phyloP scores from a whole-genome alignment of 1,140 invertebrate species.

The Sitodiplosis mosellana region DNA sequence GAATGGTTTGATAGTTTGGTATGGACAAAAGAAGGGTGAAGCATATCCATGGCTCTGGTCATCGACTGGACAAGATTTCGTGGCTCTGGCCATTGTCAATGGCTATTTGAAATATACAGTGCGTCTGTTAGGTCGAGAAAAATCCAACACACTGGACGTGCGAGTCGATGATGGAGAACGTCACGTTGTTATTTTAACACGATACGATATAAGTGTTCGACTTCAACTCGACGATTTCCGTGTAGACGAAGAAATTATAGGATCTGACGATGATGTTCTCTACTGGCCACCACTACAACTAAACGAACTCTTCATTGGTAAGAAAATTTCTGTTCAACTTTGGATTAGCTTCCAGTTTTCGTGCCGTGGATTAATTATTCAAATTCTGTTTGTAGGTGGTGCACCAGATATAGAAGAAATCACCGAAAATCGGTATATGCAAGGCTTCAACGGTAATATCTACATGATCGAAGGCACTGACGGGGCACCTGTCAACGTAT shows the following conservation, averaged over 20 bases:
- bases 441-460: no score
- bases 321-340: slow-evolving; percentile 16
- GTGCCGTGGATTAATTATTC: not conserved
- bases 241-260: slow-evolving; percentile 42
- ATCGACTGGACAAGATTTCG: slow-evolving; percentile 50
- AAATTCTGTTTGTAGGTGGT: slow-evolving; percentile 39
- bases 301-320: slow-evolving; percentile 70
- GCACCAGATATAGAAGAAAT: slow-evolving; percentile 53
- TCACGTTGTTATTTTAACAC: slow-evolving; percentile 52
- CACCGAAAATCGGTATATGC: slow-evolving; percentile 34
- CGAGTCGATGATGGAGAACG: slow-evolving; percentile 49
- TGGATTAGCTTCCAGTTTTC: no score
- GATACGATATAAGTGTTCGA: slow-evolving; percentile 46
- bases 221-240: slow-evolving; percentile 44
- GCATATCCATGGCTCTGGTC: no score
- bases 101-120: slow-evolving; percentile 67
- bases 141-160: slow-evolving; percentile 32
- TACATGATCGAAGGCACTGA: no score
- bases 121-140: slow-evolving; percentile 65
- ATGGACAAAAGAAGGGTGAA: slow-evolving; percentile 53
- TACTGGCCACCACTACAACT: slow-evolving; percentile 58
- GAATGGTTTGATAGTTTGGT: slow-evolving; percentile 78
- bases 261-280: no score
- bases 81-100: slow-evolving; percentile 49
- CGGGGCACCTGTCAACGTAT: no score